Evolutionary conservation across 2,113 vertebrate species (phyloP).

Genomic region (Cebus imitator): DNA sequence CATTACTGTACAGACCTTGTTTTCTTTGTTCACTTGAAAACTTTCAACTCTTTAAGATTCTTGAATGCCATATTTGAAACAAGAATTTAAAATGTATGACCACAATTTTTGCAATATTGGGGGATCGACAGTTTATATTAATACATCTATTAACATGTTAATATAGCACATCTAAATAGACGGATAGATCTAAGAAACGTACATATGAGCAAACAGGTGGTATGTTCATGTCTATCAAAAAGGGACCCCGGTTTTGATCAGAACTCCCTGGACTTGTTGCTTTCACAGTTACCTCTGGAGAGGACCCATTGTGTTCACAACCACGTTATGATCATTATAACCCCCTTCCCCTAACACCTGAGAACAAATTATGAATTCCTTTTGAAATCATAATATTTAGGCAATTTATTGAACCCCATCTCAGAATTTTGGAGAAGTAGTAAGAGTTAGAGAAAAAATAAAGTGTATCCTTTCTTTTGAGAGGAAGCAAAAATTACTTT

Average conservation of each 20-base stretch:
- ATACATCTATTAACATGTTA: not conserved
- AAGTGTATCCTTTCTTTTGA: not conserved
- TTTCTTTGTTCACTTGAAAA: not conserved
- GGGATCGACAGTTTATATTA: too few species aligned
- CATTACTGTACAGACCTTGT: not conserved
- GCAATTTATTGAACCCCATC: not conserved
- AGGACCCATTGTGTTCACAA: fast-evolving
- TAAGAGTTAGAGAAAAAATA: not conserved
- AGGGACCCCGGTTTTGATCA: not conserved
- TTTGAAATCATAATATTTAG: not conserved
- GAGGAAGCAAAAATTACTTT: not conserved
- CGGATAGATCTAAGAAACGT: fast-evolving
- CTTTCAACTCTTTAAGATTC: not conserved
- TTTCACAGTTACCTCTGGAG: fast-evolving
- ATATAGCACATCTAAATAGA: not conserved
- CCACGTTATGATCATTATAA: fast-evolving
- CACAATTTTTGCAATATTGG: not conserved
- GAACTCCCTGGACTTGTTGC: too few species aligned
- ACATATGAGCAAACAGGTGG: fast-evolving
- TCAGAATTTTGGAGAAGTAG: not conserved
- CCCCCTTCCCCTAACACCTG: fast-evolving
- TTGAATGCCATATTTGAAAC: not conserved
- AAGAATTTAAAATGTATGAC: not conserved
- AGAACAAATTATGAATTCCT: not conserved
- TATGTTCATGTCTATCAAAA: fast-evolving